Base-by-base conservation (phyloP, 1,140 invertebrate species). In the Riptortus pedestris region DNA sequence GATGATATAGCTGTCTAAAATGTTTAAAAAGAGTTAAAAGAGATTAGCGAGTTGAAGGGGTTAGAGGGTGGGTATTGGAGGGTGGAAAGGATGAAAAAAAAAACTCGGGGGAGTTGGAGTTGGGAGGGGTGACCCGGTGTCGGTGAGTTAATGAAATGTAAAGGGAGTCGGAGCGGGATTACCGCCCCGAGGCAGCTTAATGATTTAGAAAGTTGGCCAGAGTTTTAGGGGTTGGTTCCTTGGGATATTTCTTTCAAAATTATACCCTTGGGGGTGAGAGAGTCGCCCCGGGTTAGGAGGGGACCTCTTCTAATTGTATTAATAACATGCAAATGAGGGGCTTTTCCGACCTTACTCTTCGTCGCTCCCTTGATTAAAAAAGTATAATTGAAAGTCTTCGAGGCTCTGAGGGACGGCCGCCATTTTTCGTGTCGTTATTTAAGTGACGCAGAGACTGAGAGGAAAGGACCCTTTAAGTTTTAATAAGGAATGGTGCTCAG, bases 321-420 rank as follows among this genome's bases (percentile, higher is more conserved):
- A 64, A 64, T 64, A 64, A 64, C 52, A 64, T 64, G 63, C 52
- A 64, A 64, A 64, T 64, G 48, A 64, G 63, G 51, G 20, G 31
- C 45, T 51, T 26, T 27, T 18, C 61, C 26, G 5, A 29, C 81
- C 80, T 73, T 80, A 26, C 33, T 29, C 11, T n/a, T 16, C 58
- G 29, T 14, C 18, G 7, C 22, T 7, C 7, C 11, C 63, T 63
- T 52, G 61, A 65, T 60, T 60, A 67, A 64, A 67, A 65, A 79
- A 68, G 63, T 58, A 58, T 58, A 64, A 64, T 58, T 58, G 63
- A 64, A 59, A 57, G 62, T 51, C 62, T 55, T 55, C 51, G 20
- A 55, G 51, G 20, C 31, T 38, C 31, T 20, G 20, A 5, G 18
- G 20, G 27, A 63, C 14, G 47, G 20, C 43, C 45, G 60, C 62